Evolutionary conservation across 2,113 vertebrate species (phyloP).

Genomic region (Onychorhynchus coronatus): DNA sequence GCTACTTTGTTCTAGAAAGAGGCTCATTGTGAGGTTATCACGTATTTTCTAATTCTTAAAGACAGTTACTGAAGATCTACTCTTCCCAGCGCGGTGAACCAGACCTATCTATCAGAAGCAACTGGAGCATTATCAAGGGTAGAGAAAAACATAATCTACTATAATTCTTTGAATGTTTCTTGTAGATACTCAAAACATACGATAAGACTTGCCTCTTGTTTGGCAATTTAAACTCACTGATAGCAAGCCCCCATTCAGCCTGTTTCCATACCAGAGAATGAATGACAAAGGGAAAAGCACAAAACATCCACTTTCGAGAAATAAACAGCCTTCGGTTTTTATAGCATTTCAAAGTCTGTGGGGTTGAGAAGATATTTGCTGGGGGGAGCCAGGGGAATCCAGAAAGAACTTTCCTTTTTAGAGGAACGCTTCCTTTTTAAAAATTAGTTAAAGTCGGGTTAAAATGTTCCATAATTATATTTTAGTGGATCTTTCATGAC

Average conservation of each 20-base stretch:
- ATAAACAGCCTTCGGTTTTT: neutral
- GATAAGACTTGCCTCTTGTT: slow-evolving; percentile 15
- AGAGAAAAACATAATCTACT: neutral
- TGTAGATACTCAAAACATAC: slow-evolving; percentile 27
- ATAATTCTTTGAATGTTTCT: slow-evolving; percentile 2
- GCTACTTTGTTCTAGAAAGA: neutral
- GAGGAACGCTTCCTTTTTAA: neutral
- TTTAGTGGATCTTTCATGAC: neutral
- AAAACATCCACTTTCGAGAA: neutral
- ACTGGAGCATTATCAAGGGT: neutral
- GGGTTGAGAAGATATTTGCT: neutral
- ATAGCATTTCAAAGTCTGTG: neutral
- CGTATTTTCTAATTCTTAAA: neutral
- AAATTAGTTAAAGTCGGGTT: neutral
- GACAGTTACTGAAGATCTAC: neutral
- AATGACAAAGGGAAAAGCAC: neutral
- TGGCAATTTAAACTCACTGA: neutral
- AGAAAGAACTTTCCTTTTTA: neutral
- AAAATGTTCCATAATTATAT: neutral
- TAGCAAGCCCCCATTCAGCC: neutral
- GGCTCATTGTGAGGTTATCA: neutral
- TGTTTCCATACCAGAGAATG: neutral
- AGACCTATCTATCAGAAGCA: slow-evolving; percentile 32
- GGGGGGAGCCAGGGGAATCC: neutral
- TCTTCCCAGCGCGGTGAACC: neutral